These are phyloP conservation scores for Sebastes iracundus DNA, from an alignment of 2,797 vertebrate species.

Conservation along the genomic window DNA sequence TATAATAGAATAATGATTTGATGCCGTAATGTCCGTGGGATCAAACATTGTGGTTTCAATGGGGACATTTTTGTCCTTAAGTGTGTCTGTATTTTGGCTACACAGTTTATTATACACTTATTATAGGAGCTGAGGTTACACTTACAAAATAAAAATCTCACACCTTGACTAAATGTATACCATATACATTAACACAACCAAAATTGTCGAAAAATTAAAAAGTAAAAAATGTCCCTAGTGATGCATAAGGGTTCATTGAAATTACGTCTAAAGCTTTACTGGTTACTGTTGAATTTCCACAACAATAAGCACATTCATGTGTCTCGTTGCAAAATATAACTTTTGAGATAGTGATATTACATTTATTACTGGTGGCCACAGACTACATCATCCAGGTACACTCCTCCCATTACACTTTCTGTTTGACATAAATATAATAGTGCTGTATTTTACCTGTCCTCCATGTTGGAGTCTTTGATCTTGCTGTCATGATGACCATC, in stretches of 20 bases:
- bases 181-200: too few species aligned
- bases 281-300: not conserved
- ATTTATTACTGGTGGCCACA: not conserved
- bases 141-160: too few species aligned
- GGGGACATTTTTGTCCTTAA: too few species aligned
- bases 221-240: too few species aligned
- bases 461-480: conserved; percentile 90
- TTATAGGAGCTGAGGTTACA: too few species aligned
- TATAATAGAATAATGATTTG: too few species aligned
- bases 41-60: too few species aligned
- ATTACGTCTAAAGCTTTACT: not conserved
- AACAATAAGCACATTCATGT: not conserved
- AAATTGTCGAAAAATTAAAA: too few species aligned
- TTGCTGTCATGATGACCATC: conserved; percentile 92
- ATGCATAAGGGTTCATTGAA: not conserved
- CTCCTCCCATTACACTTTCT: not conserved
- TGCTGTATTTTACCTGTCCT: conserved; percentile 86
- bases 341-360: not conserved
- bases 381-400: not conserved
- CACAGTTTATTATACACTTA: too few species aligned
- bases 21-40: too few species aligned
- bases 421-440: not conserved
- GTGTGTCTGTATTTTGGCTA: too few species aligned
- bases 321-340: not conserved
- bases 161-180: too few species aligned